phyloP scores from a whole-genome alignment of 2,113 vertebrate species.

The Megaceryle maxima region DNA sequence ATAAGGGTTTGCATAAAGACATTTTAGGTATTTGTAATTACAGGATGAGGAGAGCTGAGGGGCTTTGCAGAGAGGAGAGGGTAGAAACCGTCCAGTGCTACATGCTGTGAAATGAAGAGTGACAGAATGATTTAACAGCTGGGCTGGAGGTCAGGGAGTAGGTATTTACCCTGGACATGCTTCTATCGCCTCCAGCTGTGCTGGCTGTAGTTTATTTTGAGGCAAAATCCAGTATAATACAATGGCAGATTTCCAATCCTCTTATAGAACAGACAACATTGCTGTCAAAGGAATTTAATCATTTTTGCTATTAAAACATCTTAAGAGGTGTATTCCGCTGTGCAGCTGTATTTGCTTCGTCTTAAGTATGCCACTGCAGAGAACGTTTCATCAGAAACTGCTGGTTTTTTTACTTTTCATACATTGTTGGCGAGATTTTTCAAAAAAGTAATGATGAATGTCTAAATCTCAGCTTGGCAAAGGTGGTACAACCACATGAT shows the following conservation, averaged over 20 bases:
- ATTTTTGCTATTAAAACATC: not conserved
- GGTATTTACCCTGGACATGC: slow-evolving; percentile 17
- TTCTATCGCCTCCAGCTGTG: slow-evolving; percentile 28
- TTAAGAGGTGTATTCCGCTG: not conserved
- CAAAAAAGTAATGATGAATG: not conserved
- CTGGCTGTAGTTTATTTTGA: slow-evolving; percentile 17
- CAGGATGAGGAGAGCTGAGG: not conserved
- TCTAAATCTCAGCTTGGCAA: not conserved
- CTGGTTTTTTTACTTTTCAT: not conserved
- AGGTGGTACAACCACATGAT: not conserved
- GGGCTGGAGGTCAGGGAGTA: not conserved
- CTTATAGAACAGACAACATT: not conserved
- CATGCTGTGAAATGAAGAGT: not conserved
- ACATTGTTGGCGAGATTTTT: not conserved
- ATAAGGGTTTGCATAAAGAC: not conserved
- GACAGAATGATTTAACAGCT: not conserved
- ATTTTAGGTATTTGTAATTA: not conserved
- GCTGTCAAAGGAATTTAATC: not conserved
- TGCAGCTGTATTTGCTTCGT: not conserved
- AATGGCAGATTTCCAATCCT: slow-evolving; percentile 5
- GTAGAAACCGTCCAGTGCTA: not conserved
- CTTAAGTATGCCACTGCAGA: not conserved
- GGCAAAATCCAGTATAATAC: not conserved
- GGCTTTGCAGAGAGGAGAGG: not conserved
- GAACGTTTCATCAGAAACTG: not conserved